A percentile compares a stretch with the other conserved stretches of the same genome.
Evolutionary conservation across 2,888 invertebrate genomes (phyloP).

Genomic region (Mythimna vitellina): DNA sequence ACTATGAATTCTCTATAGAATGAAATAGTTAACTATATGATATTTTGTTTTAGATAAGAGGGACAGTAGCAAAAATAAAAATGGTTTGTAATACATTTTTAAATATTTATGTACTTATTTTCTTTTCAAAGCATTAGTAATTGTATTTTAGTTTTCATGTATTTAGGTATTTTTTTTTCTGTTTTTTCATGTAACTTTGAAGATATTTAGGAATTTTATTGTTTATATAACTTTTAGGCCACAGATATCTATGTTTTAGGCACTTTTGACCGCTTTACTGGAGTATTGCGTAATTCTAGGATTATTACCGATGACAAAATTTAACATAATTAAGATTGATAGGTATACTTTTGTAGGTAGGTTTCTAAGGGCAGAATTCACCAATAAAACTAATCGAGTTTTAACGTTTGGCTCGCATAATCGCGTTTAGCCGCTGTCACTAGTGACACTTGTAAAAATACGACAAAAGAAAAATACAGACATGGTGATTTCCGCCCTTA

Average conservation of each 20-base stretch:
- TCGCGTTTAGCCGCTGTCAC: too few relatives aligned
- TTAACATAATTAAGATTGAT: not conserved
- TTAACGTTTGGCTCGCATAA: too few relatives aligned
- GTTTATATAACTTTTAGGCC: not conserved
- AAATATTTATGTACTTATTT: slow-evolving; percentile 39
- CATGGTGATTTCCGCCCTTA: too few relatives aligned
- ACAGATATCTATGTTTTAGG: too few relatives aligned
- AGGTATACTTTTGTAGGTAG: not conserved
- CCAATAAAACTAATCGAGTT: too few relatives aligned
- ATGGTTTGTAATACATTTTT: slow-evolving; percentile 58
- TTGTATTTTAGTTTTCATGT: slow-evolving; percentile 33
- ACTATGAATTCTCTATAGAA: slow-evolving; percentile 30
- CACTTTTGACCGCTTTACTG: not conserved
- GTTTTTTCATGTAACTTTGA: slow-evolving; percentile 9
- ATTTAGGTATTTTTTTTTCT: slow-evolving; percentile 7
- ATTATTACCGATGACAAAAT: not conserved
- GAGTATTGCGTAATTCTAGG: not conserved
- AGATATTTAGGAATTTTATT: not conserved
- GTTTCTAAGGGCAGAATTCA: too few relatives aligned
- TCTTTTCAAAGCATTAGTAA: slow-evolving; percentile 29
- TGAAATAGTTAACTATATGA: slow-evolving; percentile 57
- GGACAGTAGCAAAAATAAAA: slow-evolving; percentile 61
- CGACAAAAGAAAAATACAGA: too few relatives aligned
- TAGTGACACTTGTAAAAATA: too few relatives aligned
- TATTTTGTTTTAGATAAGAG: slow-evolving; percentile 62